Base-by-base conservation (phyloP, 2,113 vertebrate species). In the Neogobius melanostomus region DNA sequence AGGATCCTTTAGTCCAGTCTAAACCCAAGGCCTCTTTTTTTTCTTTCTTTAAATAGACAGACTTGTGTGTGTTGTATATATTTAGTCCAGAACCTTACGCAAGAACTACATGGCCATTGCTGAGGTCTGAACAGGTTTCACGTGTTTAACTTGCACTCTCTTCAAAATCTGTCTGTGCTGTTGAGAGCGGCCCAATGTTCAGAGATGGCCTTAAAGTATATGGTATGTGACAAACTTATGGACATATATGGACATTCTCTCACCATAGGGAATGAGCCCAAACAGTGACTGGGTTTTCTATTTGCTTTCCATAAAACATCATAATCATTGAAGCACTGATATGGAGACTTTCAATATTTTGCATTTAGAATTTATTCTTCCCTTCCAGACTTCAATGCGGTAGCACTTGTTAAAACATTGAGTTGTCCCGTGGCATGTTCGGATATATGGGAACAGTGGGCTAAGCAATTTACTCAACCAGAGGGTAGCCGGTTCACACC, bases 41-140 rank as follows among this genome's bases (percentile, higher is more conserved):
- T 21, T 21, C 42, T 2, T 42, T 61, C 36, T 61, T 61, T 61
- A 61, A 61, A 61, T 61, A 61, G 59, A n/a, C 59, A 36, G 28
- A 36, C 28, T 43, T 47, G 46, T 8, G 11, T n/a, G 36, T 44
- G 59, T 45, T 42, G 42, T 44, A 15, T 42, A 61, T 42, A 61
- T 61, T 61, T 61, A 61, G 59, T n/a, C 14, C 14, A 11, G 49
- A 12, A 14, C 11, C 59, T 61, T 61, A 61, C 9, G 59, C 14
- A 61, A 61, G 43, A 44, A 14, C 59, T 61, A 36, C 28, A 28
- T 28, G 28, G 42, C 56, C 56, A 17, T 21, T 59, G 28, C 56
- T 45, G 7, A 61, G 42, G 8, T 6, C 59, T 45, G 14, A 42
- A 10, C 57, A n/a, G 57, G n/a, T n/a, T 42, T 44, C 57, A 61